phyloP scores from a whole-genome alignment of 2,888 invertebrate species.

The Amiota communis region DNA sequence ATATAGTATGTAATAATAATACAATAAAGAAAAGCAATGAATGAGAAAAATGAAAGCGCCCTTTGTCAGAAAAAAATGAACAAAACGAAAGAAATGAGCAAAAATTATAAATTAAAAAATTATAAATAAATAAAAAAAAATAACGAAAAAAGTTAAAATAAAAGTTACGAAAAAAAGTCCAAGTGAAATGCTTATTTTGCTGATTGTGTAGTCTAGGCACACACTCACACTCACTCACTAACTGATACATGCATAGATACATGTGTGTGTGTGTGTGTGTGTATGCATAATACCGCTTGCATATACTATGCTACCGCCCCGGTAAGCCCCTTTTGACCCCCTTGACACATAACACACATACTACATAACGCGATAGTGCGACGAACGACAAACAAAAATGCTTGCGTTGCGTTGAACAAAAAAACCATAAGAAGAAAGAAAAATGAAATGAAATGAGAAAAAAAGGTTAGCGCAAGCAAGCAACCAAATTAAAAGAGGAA shows the following conservation, averaged over 20 bases:
- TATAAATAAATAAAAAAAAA: slow-evolving; percentile 11
- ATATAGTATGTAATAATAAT: no score
- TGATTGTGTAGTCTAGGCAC: slow-evolving; percentile 63
- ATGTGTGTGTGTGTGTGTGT: not conserved
- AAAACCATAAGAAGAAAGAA: not conserved
- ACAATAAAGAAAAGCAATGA: no score
- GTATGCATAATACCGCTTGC: slow-evolving; percentile 44
- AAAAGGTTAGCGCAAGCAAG: not conserved
- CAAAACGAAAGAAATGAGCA: slow-evolving; percentile 60
- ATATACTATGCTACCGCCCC: slow-evolving; percentile 37
- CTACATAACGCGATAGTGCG: slow-evolving; percentile 51
- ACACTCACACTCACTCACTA: slow-evolving; percentile 32
- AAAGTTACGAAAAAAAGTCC: slow-evolving; percentile 45
- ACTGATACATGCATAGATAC: slow-evolving; percentile 31
- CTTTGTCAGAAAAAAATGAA: slow-evolving; percentile 48
- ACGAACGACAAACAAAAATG: slow-evolving; percentile 25
- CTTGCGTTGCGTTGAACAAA: slow-evolving; percentile 16
- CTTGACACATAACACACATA: not conserved
- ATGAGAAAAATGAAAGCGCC: slow-evolving; percentile 45
- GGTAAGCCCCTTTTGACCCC: not conserved
- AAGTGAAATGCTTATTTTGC: slow-evolving; percentile 55
- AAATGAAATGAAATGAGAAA: slow-evolving; percentile 1
- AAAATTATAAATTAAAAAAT: slow-evolving; percentile 43
- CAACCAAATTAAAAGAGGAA: no score
- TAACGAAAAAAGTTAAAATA: slow-evolving; percentile 47